phyloP scores from a whole-genome alignment of 2,113 vertebrate genomes.

The Casuarius casuarius region DNA sequence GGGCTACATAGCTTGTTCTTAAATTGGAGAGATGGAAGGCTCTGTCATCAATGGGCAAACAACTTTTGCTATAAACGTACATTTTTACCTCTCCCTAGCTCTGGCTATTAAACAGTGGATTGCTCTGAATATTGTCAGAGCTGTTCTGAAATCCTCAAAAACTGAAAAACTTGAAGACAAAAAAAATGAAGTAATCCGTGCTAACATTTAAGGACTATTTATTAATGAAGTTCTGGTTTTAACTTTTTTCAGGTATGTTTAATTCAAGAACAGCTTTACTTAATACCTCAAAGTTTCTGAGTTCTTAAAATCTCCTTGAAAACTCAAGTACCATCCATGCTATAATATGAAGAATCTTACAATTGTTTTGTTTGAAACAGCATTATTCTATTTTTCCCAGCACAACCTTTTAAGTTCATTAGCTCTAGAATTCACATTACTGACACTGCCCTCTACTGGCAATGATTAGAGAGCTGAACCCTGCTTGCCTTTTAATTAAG shows the following conservation, averaged over 20 bases:
- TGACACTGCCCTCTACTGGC: neutral
- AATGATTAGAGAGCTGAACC: neutral
- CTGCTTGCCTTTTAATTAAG: neutral
- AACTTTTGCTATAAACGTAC: neutral
- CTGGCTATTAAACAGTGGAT: neutral
- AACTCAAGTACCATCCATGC: neutral
- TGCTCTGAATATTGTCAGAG: neutral
- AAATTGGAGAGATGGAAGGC: neutral
- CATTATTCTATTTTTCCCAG: neutral
- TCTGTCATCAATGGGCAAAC: neutral
- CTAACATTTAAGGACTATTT: neutral
- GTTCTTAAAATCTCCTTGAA: neutral
- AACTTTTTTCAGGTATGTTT: neutral
- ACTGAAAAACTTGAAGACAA: neutral
- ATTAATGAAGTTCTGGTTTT: neutral
- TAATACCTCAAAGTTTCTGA: neutral
- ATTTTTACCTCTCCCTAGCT: neutral
- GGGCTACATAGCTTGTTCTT: neutral
- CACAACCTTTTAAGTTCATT: neutral
- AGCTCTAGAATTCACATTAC: neutral
- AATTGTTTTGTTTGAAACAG: neutral
- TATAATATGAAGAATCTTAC: neutral
- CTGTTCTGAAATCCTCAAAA: neutral
- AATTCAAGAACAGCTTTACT: conserved; percentile 11
- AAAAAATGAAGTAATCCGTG: neutral